Percentiles rank a stretch among this genome's conserved stretches.
Evolutionary conservation across 1,140 invertebrate species (phyloP).

Genomic region (Drosophila pseudoananassae): DNA sequence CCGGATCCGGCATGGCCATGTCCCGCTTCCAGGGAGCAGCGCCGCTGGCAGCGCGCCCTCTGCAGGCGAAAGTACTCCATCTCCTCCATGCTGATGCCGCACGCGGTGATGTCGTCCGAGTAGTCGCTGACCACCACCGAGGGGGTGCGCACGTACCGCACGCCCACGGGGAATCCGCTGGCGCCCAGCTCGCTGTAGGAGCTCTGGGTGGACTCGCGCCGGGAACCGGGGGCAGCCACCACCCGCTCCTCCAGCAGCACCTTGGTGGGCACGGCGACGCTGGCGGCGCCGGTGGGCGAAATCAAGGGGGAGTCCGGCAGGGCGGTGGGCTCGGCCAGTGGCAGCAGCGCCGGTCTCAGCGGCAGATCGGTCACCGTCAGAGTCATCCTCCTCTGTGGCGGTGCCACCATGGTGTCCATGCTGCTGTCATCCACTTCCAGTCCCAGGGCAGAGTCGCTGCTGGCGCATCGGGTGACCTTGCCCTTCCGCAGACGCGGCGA

Average conservation of each 20-base stretch:
- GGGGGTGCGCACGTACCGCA: slow-evolving; percentile 89
- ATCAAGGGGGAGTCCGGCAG: slow-evolving; percentile 67
- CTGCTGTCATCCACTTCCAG: slow-evolving; percentile 74
- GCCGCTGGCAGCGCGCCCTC: slow-evolving; percentile 77
- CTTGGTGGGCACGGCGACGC: slow-evolving; percentile 68
- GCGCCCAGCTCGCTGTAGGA: slow-evolving; percentile 67
- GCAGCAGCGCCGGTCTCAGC: slow-evolving; percentile 70
- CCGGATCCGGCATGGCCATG: slow-evolving; percentile 38
- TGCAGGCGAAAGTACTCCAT: slow-evolving; percentile 87
- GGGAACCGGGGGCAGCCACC: slow-evolving; percentile 60
- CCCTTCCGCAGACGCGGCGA: slow-evolving; percentile 35
- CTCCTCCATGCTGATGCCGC: slow-evolving; percentile 88
- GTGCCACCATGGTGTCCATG: slow-evolving; percentile 25
- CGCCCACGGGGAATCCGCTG: slow-evolving; percentile 43
- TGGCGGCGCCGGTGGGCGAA: slow-evolving; percentile 47
- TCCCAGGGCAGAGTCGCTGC: slow-evolving; percentile 79
- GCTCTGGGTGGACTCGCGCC: slow-evolving; percentile 79
- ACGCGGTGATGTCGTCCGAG: slow-evolving; percentile 88
- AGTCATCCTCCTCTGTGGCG: slow-evolving; percentile 70
- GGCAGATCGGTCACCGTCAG: slow-evolving; percentile 80
- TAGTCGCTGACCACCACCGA: slow-evolving; percentile 94
- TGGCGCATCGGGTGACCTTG: slow-evolving; percentile 79
- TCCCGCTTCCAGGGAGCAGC: slow-evolving; percentile 74
- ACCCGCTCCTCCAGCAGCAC: slow-evolving; percentile 79
- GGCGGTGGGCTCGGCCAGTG: slow-evolving; percentile 77